These are phyloP conservation scores for Apoda limacodes DNA, from an alignment of 2,888 invertebrate genomes.

Conservation along the genomic window DNA sequence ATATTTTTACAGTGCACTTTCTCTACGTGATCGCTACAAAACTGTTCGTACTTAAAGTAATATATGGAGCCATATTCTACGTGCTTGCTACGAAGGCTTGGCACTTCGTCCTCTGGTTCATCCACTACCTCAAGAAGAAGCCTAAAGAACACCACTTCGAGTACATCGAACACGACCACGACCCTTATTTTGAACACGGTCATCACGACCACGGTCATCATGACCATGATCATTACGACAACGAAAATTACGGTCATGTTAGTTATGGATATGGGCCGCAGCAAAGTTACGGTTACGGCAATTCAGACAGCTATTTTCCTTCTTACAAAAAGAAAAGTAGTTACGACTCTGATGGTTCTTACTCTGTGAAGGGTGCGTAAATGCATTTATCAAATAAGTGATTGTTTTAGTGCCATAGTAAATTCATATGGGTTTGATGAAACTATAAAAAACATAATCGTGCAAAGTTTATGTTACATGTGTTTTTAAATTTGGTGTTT, in stretches of 20 bases:
- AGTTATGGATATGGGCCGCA: constrained; percentile 21
- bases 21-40: constrained; percentile 55
- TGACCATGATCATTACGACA: constrained; percentile 14
- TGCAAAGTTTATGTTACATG: too few species aligned
- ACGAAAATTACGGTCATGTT: constrained; percentile 21
- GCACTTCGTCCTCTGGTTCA: constrained; percentile 50
- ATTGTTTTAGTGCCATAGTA: too few species aligned
- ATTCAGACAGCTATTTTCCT: constrained; percentile 12
- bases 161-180: constrained; percentile 37
- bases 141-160: constrained; percentile 30
- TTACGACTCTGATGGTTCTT: constrained; percentile 57
- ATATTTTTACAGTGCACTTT: constrained; percentile 50
- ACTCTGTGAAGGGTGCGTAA: too few species aligned
- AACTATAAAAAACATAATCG: too few species aligned
- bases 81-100: constrained; percentile 43
- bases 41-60: constrained; percentile 44
- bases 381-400: too few species aligned
- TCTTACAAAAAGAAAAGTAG: constrained; percentile 25
- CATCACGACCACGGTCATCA: constrained; percentile 17
- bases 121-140: constrained; percentile 48
- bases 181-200: constrained; percentile 20
- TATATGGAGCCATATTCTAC: constrained; percentile 50
- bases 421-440: too few species aligned
- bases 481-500: too few species aligned
- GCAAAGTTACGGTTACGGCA: constrained; percentile 23